phyloP scores from a whole-genome alignment of 2,797 vertebrate genomes.

The Xerus rutilus region DNA sequence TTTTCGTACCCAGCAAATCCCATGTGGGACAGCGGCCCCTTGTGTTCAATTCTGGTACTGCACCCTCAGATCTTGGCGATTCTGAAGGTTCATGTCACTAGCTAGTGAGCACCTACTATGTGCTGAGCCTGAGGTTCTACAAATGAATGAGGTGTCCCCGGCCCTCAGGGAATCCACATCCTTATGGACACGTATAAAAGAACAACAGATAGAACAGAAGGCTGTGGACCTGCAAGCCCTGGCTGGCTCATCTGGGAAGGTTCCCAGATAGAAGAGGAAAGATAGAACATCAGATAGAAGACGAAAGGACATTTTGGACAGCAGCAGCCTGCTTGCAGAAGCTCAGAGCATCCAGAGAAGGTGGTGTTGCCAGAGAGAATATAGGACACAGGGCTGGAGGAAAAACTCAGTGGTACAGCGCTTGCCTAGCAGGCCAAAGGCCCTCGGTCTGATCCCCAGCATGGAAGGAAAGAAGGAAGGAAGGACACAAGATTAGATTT shows the following conservation, averaged over 20 bases:
- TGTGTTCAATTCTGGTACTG: background rate
- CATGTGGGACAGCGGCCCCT: slow-evolving; percentile 41
- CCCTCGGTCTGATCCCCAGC: background rate
- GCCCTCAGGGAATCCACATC: background rate
- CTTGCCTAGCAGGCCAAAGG: background rate
- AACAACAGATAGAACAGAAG: background rate
- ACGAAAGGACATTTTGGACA: background rate
- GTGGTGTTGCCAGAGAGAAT: background rate
- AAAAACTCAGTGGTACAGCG: background rate
- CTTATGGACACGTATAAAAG: background rate
- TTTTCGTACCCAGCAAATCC: background rate
- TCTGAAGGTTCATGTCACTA: background rate
- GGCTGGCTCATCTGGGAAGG: background rate
- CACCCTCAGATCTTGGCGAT: background rate
- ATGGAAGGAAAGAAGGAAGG: too few relatives aligned
- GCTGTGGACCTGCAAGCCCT: background rate
- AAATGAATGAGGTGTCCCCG: background rate
- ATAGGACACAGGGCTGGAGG: background rate
- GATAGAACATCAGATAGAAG: background rate
- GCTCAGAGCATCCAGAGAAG: background rate
- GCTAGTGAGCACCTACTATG: background rate
- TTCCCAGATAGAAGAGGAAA: background rate
- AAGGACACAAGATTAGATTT: background rate
- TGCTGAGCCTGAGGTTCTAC: background rate
- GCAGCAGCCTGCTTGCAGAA: background rate